Evolutionary conservation across 1,140 invertebrate species (phyloP), one percentile per base, ranked within the genome.

Genomic region (Nixonia krombeini): DNA sequence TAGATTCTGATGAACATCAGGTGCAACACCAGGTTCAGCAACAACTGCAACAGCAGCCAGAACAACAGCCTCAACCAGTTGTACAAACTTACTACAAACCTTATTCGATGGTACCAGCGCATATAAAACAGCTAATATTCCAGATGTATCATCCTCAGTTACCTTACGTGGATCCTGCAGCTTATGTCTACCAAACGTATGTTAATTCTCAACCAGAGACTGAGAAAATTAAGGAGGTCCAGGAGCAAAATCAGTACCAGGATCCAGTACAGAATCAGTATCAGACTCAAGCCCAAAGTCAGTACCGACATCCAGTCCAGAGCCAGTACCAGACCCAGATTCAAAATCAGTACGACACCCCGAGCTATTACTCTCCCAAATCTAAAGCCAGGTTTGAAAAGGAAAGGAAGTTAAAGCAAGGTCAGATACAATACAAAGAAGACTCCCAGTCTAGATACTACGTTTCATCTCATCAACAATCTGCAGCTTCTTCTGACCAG

Each of bases 121-220:
- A 83, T 23, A 78, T 80, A 5, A 82, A 77, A 26, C 73, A 83
- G 26, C 44, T 81, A 8, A 64, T 84, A 1, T 33, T 71, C 1
- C 49, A 80, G 1, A 70, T 65, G 47, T 85, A 80, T 31, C 71
- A 76, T 18, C 72, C 80, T 0, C 77, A 80, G 18, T 45, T 35
- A 3, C 68, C 79, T 7, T 83, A 84, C 38, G 72, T 77, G 4
- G 81, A 84, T 29, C 82, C 77, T 0, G 26, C 75, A 0, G 72
- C 79, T 0, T 79, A 78, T 49, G 49, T 81, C 1, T 83, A 85
- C 15, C 38, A 65, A n/a, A 56, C 53, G 0, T 47, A 38, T 26
- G 4, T 25, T 7, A 44, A 40, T 3, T 6, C 10, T 1, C 1
- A 41, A 0, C 10, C 33, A 9, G 49, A 57, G 0, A 28, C 59